These are phyloP conservation scores for human (Homo sapiens) DNA, from an alignment of 2,113 vertebrate species.

Conservation along the genomic window DNA sequence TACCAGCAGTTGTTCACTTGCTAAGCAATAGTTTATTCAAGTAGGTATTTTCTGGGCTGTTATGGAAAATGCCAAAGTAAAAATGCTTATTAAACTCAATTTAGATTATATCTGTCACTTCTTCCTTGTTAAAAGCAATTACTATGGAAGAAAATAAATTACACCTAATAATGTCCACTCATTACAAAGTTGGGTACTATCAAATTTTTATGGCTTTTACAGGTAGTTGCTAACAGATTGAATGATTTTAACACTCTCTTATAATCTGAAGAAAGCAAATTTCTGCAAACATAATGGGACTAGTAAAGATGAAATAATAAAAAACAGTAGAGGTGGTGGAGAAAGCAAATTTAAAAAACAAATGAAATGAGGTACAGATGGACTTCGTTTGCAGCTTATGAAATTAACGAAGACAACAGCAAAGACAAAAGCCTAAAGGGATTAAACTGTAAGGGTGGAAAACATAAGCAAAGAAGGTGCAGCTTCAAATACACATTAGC, in stretches of 20 bases:
- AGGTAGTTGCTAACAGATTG: constrained; percentile 14
- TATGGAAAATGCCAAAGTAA: constrained; percentile 45
- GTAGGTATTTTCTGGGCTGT: not conserved
- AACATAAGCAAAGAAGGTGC: not conserved
- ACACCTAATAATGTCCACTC: constrained; percentile 42
- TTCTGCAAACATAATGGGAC: constrained; percentile 39
- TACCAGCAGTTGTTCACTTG: constrained; percentile 31
- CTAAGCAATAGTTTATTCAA: constrained; percentile 48
- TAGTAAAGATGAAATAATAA: constrained; percentile 26
- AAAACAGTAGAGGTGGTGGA: not conserved
- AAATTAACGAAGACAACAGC: not conserved
- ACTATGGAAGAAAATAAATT: constrained; percentile 53
- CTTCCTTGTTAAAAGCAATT: constrained; percentile 52
- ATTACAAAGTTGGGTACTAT: constrained; percentile 27
- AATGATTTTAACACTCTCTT: not conserved
- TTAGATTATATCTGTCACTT: constrained; percentile 42
- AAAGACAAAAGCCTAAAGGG: not conserved
- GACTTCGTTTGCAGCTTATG: not conserved
- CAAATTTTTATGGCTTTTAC: constrained; percentile 35
- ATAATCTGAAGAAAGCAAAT: constrained; percentile 38
- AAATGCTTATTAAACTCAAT: constrained; percentile 51
- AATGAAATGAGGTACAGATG: not conserved
- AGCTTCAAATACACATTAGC: not conserved
- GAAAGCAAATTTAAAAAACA: not conserved
- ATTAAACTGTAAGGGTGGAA: constrained; percentile 36